A percentile compares a stretch with the other conserved stretches of the same genome.
phyloP scores from a whole-genome alignment of 2,113 vertebrate genomes.

The Larimichthys crocea region DNA sequence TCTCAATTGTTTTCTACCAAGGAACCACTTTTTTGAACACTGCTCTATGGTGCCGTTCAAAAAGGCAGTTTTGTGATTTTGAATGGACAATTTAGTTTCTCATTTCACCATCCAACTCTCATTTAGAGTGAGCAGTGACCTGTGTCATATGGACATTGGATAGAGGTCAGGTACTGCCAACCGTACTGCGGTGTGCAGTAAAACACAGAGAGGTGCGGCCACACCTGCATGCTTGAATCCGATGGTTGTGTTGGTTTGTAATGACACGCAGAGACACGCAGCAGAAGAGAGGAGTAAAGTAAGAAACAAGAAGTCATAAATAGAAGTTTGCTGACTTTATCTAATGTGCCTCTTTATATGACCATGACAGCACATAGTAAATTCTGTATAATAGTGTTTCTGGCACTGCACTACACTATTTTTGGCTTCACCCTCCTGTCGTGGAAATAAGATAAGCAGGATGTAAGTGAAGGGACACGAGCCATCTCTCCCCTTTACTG shows the following conservation, averaged over 20 bases:
- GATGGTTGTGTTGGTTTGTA: constrained; percentile 9
- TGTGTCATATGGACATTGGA: constrained; percentile 67
- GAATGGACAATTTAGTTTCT: constrained; percentile 76
- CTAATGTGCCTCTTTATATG: constrained; percentile 18
- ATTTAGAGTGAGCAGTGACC: constrained; percentile 75
- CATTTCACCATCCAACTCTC: constrained; percentile 65
- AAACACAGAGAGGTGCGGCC: constrained; percentile 37
- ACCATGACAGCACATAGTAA: constrained; percentile 41
- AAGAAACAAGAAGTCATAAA: constrained; percentile 42
- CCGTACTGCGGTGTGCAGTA: constrained; percentile 52
- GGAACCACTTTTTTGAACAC: constrained; percentile 55
- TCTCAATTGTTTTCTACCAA: constrained; percentile 64
- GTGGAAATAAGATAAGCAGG: constrained; percentile 51
- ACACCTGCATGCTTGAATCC: constrained; percentile 25
- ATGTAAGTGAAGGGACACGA: constrained; percentile 48
- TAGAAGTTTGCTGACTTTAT: constrained; percentile 37
- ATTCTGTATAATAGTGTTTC: constrained; percentile 32
- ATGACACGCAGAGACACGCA: constrained; percentile 25
- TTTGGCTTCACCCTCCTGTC: constrained; percentile 52
- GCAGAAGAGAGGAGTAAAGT: constrained; percentile 13
- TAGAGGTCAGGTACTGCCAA: constrained; percentile 62
- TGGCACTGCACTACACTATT: constrained; percentile 43
- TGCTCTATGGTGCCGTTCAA: constrained; percentile 50
- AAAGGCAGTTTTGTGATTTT: constrained; percentile 66
- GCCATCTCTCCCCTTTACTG: constrained; percentile 40